phyloP scores from a whole-genome alignment of 2,888 invertebrate genomes.

The Hybos culiciformis region DNA sequence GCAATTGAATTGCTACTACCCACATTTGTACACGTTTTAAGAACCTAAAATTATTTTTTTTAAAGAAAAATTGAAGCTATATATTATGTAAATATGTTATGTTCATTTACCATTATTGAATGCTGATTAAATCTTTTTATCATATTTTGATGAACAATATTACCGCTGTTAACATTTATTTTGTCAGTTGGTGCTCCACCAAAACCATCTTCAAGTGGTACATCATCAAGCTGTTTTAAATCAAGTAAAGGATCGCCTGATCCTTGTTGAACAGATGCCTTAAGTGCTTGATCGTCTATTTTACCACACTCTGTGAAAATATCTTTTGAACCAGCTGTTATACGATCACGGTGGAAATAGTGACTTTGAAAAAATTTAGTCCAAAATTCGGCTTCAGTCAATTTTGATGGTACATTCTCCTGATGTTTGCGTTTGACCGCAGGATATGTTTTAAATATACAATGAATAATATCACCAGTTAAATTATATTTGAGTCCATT shows the following conservation, averaged over 20 bases:
- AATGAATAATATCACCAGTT: slow-evolving; percentile 91
- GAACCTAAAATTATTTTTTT: slow-evolving; percentile 38
- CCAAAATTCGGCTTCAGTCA: slow-evolving; percentile 97
- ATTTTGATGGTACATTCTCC: slow-evolving; percentile 89
- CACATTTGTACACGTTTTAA: slow-evolving; percentile 46
- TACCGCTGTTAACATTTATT: slow-evolving; percentile 37
- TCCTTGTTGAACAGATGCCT: slow-evolving; percentile 61
- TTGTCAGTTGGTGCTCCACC: slow-evolving; percentile 37
- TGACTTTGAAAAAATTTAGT: slow-evolving; percentile 99
- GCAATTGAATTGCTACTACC: slow-evolving; percentile 13
- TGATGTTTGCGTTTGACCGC: slow-evolving; percentile 93
- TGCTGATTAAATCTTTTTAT: slow-evolving; percentile 95
- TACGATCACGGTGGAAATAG: slow-evolving; percentile 92
- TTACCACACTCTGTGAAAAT: slow-evolving; percentile 96
- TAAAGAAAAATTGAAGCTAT: neutral
- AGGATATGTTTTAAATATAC: slow-evolving; percentile 98
- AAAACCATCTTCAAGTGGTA: slow-evolving; percentile 49
- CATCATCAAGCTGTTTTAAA: slow-evolving; percentile 66
- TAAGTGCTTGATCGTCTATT: slow-evolving; percentile 74
- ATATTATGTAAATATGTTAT: neutral
- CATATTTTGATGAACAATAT: slow-evolving; percentile 77
- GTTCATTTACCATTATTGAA: slow-evolving; percentile 72
- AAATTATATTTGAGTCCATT: slow-evolving; percentile 96
- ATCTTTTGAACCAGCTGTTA: slow-evolving; percentile 82
- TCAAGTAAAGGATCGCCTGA: slow-evolving; percentile 73